Evolutionary conservation across 1,140 invertebrate genomes (phyloP).

Genomic region (Calliopsis andreniformis): DNA sequence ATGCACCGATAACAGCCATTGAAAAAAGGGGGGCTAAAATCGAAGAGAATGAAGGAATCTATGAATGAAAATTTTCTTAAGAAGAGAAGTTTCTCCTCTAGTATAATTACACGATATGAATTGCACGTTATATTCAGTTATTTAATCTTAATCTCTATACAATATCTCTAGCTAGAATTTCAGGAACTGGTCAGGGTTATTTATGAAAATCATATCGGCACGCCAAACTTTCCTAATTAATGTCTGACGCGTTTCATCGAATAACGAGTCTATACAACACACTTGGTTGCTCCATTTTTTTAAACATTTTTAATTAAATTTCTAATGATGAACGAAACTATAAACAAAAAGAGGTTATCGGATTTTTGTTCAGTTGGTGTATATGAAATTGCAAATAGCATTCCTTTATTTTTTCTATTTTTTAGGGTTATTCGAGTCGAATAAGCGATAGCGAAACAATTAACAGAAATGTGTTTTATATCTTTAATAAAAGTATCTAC

Average conservation of each 20-base stretch:
- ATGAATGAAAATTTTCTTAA: slow-evolving; percentile 27
- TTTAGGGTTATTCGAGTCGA: too few species aligned
- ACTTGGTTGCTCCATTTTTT: neutral
- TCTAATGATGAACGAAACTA: too few species aligned
- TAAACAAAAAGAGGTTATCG: neutral
- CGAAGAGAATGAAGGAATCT: neutral
- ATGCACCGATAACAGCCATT: neutral
- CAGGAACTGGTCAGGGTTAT: neutral
- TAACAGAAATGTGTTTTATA: too few species aligned
- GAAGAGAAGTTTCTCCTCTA: neutral
- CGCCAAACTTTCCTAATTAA: slow-evolving; percentile 18
- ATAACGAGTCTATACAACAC: too few species aligned
- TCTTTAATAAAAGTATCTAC: too few species aligned
- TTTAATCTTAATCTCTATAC: neutral
- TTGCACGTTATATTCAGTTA: neutral
- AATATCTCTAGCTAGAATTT: neutral
- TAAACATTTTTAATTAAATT: neutral
- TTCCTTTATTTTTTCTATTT: too few species aligned
- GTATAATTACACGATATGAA: neutral
- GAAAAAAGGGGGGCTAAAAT: neutral
- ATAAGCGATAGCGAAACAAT: too few species aligned
- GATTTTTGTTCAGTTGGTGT: too few species aligned
- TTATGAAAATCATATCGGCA: neutral
- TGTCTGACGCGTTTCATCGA: neutral
- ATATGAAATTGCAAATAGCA: too few species aligned